phyloP scores from a whole-genome alignment of 2,113 vertebrate genomes.

The Megaceryle torquata region DNA sequence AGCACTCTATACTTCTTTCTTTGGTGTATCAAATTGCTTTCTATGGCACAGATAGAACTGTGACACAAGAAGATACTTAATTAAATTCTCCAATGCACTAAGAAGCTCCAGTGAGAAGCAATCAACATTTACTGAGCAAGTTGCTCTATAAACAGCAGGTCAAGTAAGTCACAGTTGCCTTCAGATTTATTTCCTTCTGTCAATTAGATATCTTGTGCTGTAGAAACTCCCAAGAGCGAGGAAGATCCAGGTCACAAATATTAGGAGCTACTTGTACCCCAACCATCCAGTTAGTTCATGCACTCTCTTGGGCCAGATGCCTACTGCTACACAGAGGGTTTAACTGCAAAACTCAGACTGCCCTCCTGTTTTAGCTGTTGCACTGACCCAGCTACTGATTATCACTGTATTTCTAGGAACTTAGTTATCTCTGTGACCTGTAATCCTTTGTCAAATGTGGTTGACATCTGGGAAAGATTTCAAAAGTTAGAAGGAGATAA shows the following conservation, averaged over 20 bases:
- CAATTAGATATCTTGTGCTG: background rate
- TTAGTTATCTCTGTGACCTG: background rate
- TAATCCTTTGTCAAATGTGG: background rate
- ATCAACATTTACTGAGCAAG: background rate
- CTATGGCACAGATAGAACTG: background rate
- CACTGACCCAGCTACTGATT: background rate
- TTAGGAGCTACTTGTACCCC: background rate
- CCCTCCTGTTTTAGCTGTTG: background rate
- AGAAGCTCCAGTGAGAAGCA: background rate
- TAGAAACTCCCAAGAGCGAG: background rate
- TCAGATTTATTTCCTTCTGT: background rate
- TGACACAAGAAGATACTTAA: background rate
- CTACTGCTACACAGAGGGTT: background rate
- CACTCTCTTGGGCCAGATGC: background rate
- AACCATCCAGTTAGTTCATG: rapidly evolving
- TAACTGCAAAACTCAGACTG: background rate
- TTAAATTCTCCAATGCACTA: background rate
- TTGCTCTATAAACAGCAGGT: background rate
- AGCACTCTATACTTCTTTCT: background rate
- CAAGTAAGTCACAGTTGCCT: background rate
- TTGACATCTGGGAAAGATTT: constrained; percentile 27
- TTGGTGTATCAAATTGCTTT: background rate
- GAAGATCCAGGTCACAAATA: rapidly evolving
- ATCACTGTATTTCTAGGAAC: background rate
- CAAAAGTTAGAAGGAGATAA: constrained; percentile 4